Conservation (phyloP, 2,113 vertebrate genomes). For the Clarias magur region DNA sequence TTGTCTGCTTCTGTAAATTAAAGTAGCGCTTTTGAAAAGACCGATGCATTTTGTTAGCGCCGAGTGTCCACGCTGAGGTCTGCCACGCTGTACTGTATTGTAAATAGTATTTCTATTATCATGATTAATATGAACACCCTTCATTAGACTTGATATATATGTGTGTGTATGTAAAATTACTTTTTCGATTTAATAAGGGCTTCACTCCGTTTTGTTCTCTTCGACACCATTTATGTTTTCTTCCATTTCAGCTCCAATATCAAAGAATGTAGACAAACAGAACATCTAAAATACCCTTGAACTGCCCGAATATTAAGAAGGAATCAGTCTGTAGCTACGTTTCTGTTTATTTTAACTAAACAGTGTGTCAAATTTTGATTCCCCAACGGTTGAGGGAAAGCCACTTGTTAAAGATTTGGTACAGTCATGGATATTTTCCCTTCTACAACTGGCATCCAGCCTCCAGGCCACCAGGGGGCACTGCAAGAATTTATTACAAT, state of each 20-base stretch:
- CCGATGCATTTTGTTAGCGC: conserved; percentile 5
- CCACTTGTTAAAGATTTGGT: background rate
- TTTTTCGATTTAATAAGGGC: conserved; percentile 51
- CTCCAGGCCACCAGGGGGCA: background rate
- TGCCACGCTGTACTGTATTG: conserved; percentile 51
- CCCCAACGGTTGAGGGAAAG: background rate
- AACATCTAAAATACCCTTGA: background rate
- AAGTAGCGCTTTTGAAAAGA: conserved; percentile 27
- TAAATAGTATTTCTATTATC: conserved; percentile 55
- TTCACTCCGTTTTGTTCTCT: conserved; percentile 34
- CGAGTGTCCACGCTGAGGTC: conserved; percentile 39
- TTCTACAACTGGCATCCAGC: background rate
- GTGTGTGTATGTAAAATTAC: conserved; percentile 14
- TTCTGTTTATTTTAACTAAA: conserved; percentile 2
- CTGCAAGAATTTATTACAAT: background rate
- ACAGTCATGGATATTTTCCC: no score
- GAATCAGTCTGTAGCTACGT: background rate
- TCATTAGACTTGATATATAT: conserved; percentile 28
- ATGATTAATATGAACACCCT: conserved; percentile 39
- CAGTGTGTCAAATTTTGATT: background rate
- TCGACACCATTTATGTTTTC: background rate
- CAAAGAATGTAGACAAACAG: background rate
- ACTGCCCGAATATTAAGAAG: no score
- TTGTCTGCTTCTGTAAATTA: background rate
- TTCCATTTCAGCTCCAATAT: background rate